Evolutionary conservation across 2,113 vertebrate genomes (phyloP).

Genomic region (Chrysemys picta): DNA sequence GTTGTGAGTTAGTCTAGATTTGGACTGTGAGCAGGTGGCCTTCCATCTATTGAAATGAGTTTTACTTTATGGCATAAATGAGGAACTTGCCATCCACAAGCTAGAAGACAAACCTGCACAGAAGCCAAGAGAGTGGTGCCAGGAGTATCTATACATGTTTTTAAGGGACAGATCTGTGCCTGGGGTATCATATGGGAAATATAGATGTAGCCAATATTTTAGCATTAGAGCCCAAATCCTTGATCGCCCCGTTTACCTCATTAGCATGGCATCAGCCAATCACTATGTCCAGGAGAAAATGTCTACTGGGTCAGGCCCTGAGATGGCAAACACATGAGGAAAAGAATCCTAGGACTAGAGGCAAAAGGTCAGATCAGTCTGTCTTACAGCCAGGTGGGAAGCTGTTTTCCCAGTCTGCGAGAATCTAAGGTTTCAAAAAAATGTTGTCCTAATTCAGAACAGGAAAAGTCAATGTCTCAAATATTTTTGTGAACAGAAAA

Average conservation of each 20-base stretch:
- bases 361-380: neutral
- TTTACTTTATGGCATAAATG: neutral
- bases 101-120: neutral
- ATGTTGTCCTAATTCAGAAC: too few relatives aligned
- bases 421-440: neutral
- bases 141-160: neutral
- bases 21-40: neutral
- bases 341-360: slow-evolving; percentile 58
- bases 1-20: neutral
- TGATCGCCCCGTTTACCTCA: neutral
- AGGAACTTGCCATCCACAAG: neutral
- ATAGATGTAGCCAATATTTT: neutral
- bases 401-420: slow-evolving; percentile 45
- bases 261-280: slow-evolving; percentile 28
- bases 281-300: slow-evolving; percentile 5
- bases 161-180: slow-evolving; percentile 2
- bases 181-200: neutral
- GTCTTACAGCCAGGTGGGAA: slow-evolving; percentile 46
- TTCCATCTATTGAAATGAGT: neutral
- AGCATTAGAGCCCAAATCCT: neutral
- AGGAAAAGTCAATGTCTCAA: neutral
- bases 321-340: slow-evolving; percentile 39
- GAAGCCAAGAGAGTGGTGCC: neutral
- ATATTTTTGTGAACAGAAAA: slow-evolving; percentile 43
- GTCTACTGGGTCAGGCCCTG: slow-evolving; percentile 6